Percentiles rank a stretch among this genome's conserved stretches.
Evolutionary conservation across 64 coral and sea anemone species (phyloP).

Genomic region (Montipora capricornis): DNA sequence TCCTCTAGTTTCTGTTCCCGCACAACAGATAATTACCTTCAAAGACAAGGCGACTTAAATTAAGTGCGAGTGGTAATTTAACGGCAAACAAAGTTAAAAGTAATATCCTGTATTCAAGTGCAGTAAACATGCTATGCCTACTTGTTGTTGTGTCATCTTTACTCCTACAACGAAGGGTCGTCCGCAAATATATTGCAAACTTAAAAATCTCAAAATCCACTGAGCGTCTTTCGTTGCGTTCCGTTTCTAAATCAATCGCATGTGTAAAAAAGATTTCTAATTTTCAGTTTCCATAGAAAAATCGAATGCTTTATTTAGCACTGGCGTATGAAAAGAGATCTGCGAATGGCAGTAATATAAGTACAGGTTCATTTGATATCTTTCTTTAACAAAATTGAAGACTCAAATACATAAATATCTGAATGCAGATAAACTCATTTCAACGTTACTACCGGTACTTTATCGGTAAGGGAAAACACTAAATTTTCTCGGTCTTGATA

Average conservation of each 20-base stretch:
- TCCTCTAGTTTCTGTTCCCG: neutral
- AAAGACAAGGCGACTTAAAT: neutral
- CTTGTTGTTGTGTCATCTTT: neutral
- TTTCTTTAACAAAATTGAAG: too few species aligned
- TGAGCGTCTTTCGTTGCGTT: too few species aligned
- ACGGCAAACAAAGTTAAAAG: neutral
- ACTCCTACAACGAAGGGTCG: neutral
- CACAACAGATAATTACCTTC: neutral
- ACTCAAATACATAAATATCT: neutral
- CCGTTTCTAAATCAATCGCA: too few species aligned
- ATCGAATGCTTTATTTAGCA: neutral
- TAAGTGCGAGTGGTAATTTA: conserved; percentile 3
- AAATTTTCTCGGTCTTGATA: conserved; percentile 17
- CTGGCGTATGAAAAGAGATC: neutral
- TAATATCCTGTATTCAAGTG: conserved; percentile 2
- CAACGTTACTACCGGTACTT: neutral
- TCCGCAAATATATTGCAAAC: neutral
- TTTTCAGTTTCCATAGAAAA: too few species aligned
- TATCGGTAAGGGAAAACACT: neutral
- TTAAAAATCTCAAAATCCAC: too few species aligned
- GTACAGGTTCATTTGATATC: too few species aligned
- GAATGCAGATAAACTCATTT: neutral
- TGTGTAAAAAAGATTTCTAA: too few species aligned
- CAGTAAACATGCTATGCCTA: neutral
- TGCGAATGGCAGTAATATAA: too few species aligned